These are phyloP conservation scores for Battus philenor DNA, from an alignment of 1,140 invertebrate species.

Conservation along the genomic window DNA sequence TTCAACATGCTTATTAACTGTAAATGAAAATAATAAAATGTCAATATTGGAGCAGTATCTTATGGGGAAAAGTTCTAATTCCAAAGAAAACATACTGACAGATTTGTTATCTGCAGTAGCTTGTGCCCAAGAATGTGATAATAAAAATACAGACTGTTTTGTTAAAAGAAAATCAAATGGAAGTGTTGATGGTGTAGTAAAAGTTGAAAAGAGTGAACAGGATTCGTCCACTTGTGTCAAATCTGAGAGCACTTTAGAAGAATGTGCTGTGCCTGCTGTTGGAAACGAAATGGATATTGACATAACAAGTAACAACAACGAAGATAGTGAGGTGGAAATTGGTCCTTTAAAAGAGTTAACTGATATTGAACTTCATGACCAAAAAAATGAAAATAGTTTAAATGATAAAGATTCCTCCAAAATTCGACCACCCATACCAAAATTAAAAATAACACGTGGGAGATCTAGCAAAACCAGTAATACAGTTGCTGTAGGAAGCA, in stretches of 20 bases:
- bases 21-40: conserved; percentile 64
- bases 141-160: conserved; percentile 59
- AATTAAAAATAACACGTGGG: conserved; percentile 72
- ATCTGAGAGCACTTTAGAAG: conserved; percentile 62
- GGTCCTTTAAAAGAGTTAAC: conserved; percentile 65
- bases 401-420: conserved; percentile 43
- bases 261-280: conserved; percentile 68
- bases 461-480: conserved; percentile 63
- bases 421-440: conserved; percentile 66
- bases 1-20: conserved; percentile 40
- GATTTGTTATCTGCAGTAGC: conserved; percentile 78
- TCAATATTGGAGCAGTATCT: conserved; percentile 72
- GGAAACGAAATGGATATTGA: conserved; percentile 76
- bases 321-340: conserved; percentile 71
- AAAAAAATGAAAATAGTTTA: conserved; percentile 40
- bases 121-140: conserved; percentile 75
- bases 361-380: conserved; percentile 55
- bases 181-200: conserved; percentile 65
- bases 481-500: conserved; percentile 40
- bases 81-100: conserved; percentile 77
- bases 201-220: conserved; percentile 47
- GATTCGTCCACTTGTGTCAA: conserved; percentile 44
- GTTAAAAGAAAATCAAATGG: conserved; percentile 63
- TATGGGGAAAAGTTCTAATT: conserved; percentile 61
- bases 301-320: conserved; percentile 57